These are phyloP conservation scores for Misgurnus anguillicaudatus DNA, from an alignment of 2,113 vertebrate species.

Conservation along the genomic window DNA sequence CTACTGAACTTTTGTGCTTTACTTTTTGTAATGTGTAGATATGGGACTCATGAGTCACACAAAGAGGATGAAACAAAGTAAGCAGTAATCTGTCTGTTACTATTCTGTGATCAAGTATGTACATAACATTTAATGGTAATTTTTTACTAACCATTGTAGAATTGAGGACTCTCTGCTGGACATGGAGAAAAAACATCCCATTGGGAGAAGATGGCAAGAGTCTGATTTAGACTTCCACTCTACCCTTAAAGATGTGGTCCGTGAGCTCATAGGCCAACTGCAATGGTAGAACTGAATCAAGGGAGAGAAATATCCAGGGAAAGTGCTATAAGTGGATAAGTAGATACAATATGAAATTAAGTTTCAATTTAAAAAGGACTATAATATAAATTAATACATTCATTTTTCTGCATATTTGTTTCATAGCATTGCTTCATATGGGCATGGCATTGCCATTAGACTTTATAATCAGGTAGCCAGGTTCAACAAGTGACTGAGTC, in stretches of 20 bases:
- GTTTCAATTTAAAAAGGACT: too few relatives aligned
- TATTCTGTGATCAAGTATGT: background rate
- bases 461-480: too few relatives aligned
- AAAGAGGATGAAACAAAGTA: background rate
- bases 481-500: too few relatives aligned
- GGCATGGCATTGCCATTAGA: conserved; percentile 19
- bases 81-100: background rate
- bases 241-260: background rate
- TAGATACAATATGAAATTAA: background rate
- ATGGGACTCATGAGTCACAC: too few relatives aligned
- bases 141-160: background rate
- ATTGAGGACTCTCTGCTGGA: conserved; percentile 10
- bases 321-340: background rate
- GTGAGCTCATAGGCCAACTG: too few relatives aligned
- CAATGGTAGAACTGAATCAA: background rate
- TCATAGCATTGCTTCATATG: background rate
- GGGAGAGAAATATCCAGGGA: conserved; percentile 9
- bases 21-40: too few relatives aligned
- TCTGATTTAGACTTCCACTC: too few relatives aligned
- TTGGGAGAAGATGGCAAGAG: background rate
- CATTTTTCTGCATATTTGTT: background rate
- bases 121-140: background rate
- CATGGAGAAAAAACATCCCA: conserved; percentile 3
- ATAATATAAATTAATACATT: background rate
- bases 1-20: too few relatives aligned